Conservation (phyloP, 1,140 invertebrate genomes). For the Psilanteris sp. region DNA sequence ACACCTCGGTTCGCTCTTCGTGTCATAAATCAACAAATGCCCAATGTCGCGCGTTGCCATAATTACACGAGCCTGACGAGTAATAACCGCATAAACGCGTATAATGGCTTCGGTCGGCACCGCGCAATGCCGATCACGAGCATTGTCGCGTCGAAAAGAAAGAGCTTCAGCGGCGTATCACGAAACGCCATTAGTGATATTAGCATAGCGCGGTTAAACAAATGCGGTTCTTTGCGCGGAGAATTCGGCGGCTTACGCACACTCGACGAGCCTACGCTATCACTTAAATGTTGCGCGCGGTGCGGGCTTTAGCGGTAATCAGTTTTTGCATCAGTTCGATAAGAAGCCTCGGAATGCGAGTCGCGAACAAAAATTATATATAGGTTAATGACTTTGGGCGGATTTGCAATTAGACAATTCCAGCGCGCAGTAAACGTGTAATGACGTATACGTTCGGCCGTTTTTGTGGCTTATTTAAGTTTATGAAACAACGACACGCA, state of each 20-base stretch:
- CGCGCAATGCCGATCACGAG: conserved; percentile 41
- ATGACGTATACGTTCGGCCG: too few relatives aligned
- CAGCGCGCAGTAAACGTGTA: too few relatives aligned
- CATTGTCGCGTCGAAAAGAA: conserved; percentile 32
- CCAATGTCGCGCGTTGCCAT: conserved; percentile 54
- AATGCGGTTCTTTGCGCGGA: conserved; percentile 35
- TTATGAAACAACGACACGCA: too few relatives aligned
- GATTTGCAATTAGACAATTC: too few relatives aligned
- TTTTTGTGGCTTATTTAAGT: too few relatives aligned
- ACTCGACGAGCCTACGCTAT: conserved; percentile 3
- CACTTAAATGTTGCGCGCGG: conserved; percentile 31
- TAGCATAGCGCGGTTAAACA: conserved; percentile 27
- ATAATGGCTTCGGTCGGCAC: conserved; percentile 57
- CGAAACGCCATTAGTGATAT: conserved; percentile 58
- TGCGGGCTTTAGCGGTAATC: too few relatives aligned
- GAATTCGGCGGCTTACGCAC: conserved; percentile 29
- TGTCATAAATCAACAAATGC: conserved; percentile 63
- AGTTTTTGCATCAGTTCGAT: too few relatives aligned
- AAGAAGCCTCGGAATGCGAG: too few relatives aligned
- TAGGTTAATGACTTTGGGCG: too few relatives aligned
- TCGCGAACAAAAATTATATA: too few relatives aligned
- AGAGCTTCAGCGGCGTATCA: conserved; percentile 21
- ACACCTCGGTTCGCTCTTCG: conserved; percentile 14
- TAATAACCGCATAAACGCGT: conserved; percentile 69
- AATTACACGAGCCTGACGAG: conserved; percentile 60